These are phyloP conservation scores for Parauchenoglanis ngamensis DNA, from an alignment of 2,797 vertebrate genomes.

Conservation along the genomic window DNA sequence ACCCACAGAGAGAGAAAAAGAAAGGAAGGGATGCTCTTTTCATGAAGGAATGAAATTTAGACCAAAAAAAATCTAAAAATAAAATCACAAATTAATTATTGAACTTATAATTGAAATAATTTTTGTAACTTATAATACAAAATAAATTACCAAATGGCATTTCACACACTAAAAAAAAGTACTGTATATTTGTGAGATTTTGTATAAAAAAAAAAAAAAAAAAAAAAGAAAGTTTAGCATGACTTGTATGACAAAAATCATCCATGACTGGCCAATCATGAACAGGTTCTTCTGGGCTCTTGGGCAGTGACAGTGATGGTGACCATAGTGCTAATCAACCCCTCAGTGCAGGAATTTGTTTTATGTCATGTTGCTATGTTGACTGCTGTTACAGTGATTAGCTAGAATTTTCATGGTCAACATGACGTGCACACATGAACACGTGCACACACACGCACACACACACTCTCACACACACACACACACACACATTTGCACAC, in stretches of 20 bases:
- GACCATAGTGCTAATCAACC: conserved; percentile 49
- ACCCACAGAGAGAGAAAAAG: conserved; percentile 28
- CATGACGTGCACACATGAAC: neutral
- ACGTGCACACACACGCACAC: conserved; percentile 12
- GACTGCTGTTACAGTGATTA: conserved; percentile 42
- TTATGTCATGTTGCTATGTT: conserved; percentile 56
- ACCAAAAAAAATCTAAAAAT: neutral
- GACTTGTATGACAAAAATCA: neutral
- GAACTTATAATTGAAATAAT: neutral
- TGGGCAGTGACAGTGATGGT: conserved; percentile 42
- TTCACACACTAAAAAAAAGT: neutral
- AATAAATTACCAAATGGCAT: neutral
- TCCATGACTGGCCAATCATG: neutral
- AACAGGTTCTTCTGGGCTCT: neutral
- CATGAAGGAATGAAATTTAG: neutral
- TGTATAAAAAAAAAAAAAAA: neutral
- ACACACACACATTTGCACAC: conserved; percentile 7
- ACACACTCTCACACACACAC: conserved; percentile 26
- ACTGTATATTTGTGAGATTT: neutral
- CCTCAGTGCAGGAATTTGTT: conserved; percentile 62
- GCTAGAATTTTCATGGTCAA: conserved; percentile 29
- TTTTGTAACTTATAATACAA: neutral
- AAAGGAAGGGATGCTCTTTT: neutral
- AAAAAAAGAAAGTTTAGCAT: neutral
- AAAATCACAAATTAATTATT: no score